Evolutionary conservation across 2,888 invertebrate species (phyloP).

Genomic region (Gisinianus flammeolus): DNA sequence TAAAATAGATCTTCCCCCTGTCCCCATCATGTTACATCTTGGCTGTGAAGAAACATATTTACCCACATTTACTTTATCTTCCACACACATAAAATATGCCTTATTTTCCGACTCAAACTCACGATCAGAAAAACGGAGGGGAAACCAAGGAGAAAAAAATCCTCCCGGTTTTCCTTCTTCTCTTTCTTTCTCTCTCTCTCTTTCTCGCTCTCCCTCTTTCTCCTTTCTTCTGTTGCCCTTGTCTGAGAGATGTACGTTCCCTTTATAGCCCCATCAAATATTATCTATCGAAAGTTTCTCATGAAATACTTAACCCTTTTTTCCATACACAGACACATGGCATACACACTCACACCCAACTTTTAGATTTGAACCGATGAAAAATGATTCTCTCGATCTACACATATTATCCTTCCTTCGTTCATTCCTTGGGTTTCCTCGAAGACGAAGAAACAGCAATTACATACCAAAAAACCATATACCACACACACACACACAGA

Average conservation of each 20-base stretch:
- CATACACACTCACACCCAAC: no score
- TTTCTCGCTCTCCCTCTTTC: no score
- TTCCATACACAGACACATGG: no score
- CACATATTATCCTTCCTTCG: no score
- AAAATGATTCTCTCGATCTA: conserved; percentile 1
- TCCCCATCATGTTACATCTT: no score
- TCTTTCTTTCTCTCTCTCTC: not conserved
- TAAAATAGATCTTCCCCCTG: no score
- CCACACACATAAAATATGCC: conserved; percentile 1
- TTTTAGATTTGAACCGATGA: not conserved
- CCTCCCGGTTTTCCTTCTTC: not conserved
- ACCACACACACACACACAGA: no score
- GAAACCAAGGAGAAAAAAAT: not conserved
- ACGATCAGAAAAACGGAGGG: not conserved
- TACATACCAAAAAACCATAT: no score
- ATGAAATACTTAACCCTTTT: no score
- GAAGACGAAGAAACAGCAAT: no score
- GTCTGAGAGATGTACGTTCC: not conserved
- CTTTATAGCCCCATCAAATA: conserved; percentile 8
- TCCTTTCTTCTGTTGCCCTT: not conserved
- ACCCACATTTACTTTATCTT: conserved; percentile 8
- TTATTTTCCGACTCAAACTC: no score
- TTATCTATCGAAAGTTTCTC: conserved; percentile 1
- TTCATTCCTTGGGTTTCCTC: no score
- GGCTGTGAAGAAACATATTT: not conserved